Conservation (phyloP, 2,797 vertebrate genomes). For the Okamejei kenojei region DNA sequence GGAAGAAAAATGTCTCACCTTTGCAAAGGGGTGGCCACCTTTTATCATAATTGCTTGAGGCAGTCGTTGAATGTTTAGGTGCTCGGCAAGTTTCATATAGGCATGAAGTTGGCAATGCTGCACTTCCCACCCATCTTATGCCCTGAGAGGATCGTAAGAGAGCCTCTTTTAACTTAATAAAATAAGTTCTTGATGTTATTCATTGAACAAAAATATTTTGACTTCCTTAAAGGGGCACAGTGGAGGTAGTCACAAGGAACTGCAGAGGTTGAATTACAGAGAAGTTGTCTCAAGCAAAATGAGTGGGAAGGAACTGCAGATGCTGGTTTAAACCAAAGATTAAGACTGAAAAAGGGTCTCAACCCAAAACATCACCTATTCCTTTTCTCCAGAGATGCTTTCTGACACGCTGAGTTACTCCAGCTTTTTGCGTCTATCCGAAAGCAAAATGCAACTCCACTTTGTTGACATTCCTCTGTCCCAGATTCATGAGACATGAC, state of each 20-base stretch:
- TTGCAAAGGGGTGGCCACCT: not conserved
- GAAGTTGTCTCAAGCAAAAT: too few relatives aligned
- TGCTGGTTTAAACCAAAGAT: too few relatives aligned
- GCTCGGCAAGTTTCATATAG: not conserved
- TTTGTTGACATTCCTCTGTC: not conserved
- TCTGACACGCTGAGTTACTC: too few relatives aligned
- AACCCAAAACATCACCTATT: too few relatives aligned
- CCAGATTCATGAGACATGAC: too few relatives aligned
- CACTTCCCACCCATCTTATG: too few relatives aligned
- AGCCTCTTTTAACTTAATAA: not conserved
- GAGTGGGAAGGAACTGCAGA: too few relatives aligned
- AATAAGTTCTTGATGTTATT: not conserved
- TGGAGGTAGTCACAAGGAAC: not conserved
- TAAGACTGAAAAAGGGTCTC: too few relatives aligned
- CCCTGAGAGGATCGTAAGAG: not conserved
- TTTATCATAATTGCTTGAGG: not conserved
- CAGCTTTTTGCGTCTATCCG: too few relatives aligned
- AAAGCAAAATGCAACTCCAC: not conserved
- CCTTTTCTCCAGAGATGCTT: too few relatives aligned
- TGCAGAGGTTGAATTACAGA: too few relatives aligned
- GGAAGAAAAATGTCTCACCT: not conserved
- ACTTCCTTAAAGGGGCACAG: not conserved
- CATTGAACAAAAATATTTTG: not conserved
- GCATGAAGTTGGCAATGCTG: not conserved
- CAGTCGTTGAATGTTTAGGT: not conserved